phyloP scores from a whole-genome alignment of 2,113 vertebrate genomes.

The Synodontis membranacea region DNA sequence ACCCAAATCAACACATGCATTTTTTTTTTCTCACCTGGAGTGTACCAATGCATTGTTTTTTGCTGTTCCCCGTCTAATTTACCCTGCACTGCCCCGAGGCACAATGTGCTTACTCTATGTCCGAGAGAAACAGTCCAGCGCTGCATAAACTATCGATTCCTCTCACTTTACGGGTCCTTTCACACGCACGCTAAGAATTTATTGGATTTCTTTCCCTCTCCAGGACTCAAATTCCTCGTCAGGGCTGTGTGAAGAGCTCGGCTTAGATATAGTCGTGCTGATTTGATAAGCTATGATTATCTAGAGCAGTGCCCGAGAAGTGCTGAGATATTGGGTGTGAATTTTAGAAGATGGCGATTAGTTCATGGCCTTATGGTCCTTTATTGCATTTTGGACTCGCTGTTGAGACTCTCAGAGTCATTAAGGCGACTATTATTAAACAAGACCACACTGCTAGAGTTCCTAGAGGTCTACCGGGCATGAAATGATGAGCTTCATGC shows the following conservation, averaged over 20 bases:
- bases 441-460: slow-evolving; percentile 47
- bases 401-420: slow-evolving; percentile 19
- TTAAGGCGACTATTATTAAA: not conserved
- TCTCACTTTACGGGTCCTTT: slow-evolving; percentile 38
- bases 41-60: slow-evolving; percentile 28
- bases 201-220: slow-evolving; percentile 39
- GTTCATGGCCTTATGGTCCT: not conserved
- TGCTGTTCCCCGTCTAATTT: slow-evolving; percentile 58
- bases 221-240: slow-evolving; percentile 30
- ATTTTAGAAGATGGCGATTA: slow-evolving; percentile 12
- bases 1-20: slow-evolving; percentile 63
- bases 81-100: slow-evolving; percentile 50
- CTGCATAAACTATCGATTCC: slow-evolving; percentile 35
- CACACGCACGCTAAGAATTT: slow-evolving; percentile 35
- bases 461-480: slow-evolving; percentile 83
- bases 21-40: slow-evolving; percentile 61
- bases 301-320: not conserved
- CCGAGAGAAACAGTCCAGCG: slow-evolving; percentile 6
- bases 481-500: not conserved
- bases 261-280: not conserved
- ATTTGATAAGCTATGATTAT: slow-evolving; percentile 42
- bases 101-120: slow-evolving; percentile 44
- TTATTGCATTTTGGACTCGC: not conserved
- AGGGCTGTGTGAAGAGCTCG: not conserved
- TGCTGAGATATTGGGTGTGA: slow-evolving; percentile 18